phyloP scores from a whole-genome alignment of 1,140 invertebrate genomes.

The Neoseiulus cucumeris region DNA sequence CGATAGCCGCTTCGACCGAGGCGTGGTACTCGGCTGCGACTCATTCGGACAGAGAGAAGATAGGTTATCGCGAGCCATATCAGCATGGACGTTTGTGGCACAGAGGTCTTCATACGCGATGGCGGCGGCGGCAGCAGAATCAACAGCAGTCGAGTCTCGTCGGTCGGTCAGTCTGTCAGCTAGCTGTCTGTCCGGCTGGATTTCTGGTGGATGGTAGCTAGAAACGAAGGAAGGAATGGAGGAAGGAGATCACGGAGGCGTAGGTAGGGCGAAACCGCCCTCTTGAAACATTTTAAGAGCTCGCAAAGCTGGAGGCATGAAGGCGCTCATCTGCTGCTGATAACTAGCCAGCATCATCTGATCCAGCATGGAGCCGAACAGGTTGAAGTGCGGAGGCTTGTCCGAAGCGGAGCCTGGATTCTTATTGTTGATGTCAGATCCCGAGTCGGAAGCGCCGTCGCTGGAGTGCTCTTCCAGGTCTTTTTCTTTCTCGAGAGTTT shows the following conservation, averaged over 20 bases:
- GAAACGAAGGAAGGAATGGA: too few relatives aligned
- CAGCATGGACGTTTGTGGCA: too few relatives aligned
- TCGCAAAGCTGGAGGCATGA: not conserved
- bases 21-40: too few relatives aligned
- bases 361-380: not conserved
- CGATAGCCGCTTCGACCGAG: too few relatives aligned
- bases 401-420: not conserved
- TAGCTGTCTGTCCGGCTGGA: too few relatives aligned
- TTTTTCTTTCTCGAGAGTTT: not conserved
- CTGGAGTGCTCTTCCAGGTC: constrained; percentile 7
- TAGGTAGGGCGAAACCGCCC: constrained; percentile 2
- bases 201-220: too few relatives aligned
- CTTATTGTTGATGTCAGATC: not conserved
- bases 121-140: too few relatives aligned
- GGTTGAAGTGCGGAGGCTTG: not conserved
- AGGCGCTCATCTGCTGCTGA: constrained; percentile 1
- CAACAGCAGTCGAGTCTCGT: too few relatives aligned
- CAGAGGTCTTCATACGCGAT: too few relatives aligned
- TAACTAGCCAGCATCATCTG: constrained; percentile 8
- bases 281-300: constrained; percentile 5
- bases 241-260: not conserved
- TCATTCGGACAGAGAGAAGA: too few relatives aligned
- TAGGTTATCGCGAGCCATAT: too few relatives aligned
- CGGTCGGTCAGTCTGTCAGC: too few relatives aligned
- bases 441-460: constrained; percentile 3